Base-by-base conservation (phyloP, 2,888 invertebrate genomes). In the Ariolimax columbianus region DNA sequence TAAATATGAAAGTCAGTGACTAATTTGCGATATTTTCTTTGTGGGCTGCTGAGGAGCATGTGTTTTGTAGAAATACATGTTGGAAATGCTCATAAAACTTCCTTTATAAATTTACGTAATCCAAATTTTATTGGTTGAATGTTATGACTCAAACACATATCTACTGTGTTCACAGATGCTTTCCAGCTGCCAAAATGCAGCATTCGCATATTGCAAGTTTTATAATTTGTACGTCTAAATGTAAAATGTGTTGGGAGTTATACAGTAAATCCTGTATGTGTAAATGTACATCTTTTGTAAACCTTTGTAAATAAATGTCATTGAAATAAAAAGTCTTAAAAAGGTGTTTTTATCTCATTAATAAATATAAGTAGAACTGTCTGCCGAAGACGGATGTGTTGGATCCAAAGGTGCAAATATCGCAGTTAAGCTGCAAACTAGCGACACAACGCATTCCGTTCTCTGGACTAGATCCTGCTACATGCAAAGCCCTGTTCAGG, bases 281-380 rank as follows among this genome's bases (percentile, higher is more conserved):
- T 59, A 59, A 23, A 59, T 63, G 63, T 55, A 55, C 7, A 55
- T 55, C 23, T 55, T 55, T 2, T 55, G 55, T 63, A 63, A 63
- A 63, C 23, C 23, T 30, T n/a, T 63, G 63, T 63, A 63, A 63
- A 63, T 63, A 63, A 63, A 63, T 63, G 63, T 63, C 63, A 30
- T 63, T 30, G 68, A 9, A 9, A 14, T 68, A 33, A 68, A 26
- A 68, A 68, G 26, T 30, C n/a, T 9, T 7, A 9, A 33, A 68
- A 23, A 23, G 23, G 23, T n/a, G 11, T 30, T 51, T 17, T 17
- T 51, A 51, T 51, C 51, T 51, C 51, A 51, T 17, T 17, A 51
- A 51, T 51, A 11, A n/a, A n/a, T n/a, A n/a, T n/a, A n/a, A n/a
- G n/a, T n/a, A n/a, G n/a, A n/a, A n/a, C n/a, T n/a, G n/a, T n/a